phyloP scores from a whole-genome alignment of 2,888 invertebrate species.

The Gortyna flavago region DNA sequence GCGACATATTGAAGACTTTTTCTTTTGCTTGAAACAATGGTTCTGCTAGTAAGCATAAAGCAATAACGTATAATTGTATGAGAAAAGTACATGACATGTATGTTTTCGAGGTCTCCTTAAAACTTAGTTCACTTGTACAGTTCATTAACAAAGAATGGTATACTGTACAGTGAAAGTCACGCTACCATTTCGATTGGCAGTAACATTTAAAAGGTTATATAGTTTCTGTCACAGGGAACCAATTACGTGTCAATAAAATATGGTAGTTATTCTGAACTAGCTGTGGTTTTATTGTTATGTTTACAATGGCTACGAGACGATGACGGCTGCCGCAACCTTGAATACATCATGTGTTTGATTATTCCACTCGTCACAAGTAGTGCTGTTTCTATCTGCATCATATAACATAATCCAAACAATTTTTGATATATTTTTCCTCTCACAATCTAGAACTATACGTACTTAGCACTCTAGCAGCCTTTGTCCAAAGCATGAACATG shows the following conservation, averaged over 20 bases:
- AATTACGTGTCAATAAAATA: slow-evolving; percentile 52
- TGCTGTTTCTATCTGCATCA: slow-evolving; percentile 74
- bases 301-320: slow-evolving; percentile 79
- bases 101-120: slow-evolving; percentile 46
- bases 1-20: slow-evolving; percentile 56
- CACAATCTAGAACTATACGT: background rate
- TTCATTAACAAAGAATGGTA: slow-evolving; percentile 45
- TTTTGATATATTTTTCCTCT: slow-evolving; percentile 33
- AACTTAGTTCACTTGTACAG: slow-evolving; percentile 35
- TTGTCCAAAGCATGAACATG: background rate
- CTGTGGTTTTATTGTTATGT: slow-evolving; percentile 82
- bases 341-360: slow-evolving; percentile 85
- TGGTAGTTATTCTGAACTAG: slow-evolving; percentile 43
- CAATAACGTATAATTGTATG: slow-evolving; percentile 39
- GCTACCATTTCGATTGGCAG: slow-evolving; percentile 24
- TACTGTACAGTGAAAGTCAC: slow-evolving; percentile 37
- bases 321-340: slow-evolving; percentile 85
- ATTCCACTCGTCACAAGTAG: slow-evolving; percentile 81
- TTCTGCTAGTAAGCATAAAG: slow-evolving; percentile 23
- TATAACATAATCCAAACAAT: slow-evolving; percentile 61
- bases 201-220: slow-evolving; percentile 52
- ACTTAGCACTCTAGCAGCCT: background rate
- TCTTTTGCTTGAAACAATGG: slow-evolving; percentile 46
- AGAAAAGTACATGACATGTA: slow-evolving; percentile 23
- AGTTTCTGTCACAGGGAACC: slow-evolving; percentile 42